Evolutionary conservation across 2,888 invertebrate genomes (phyloP), one percentile per base, ranked within the genome.

Genomic region (Aspidiotus rigidus): DNA sequence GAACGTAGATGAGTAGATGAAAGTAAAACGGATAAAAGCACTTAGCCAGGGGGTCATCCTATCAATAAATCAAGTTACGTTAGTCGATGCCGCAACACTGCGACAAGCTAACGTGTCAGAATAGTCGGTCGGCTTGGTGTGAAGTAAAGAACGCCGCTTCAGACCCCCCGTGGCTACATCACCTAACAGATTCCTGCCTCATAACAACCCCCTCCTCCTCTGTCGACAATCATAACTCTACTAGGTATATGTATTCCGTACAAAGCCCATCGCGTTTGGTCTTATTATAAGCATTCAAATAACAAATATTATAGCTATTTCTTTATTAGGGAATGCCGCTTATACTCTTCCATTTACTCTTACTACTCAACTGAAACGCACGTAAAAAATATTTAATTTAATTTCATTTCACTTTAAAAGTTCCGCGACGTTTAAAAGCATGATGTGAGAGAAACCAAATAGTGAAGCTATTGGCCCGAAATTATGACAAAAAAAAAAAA

Each of bases 131-230:
- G 70, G 69, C 70, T 71, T 64, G 70, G 71, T 69, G 71, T 71
- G 71, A 71, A 71, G 71, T 70, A 71, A 71, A 71, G 71, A 69
- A 71, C 64, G 71, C 71, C 71, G 71, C 70, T 62, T 57, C 53
- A 62, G 69, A 62, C 62, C 70, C 66, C 42, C 66, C 66, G 66
- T 66, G 66, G 66, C 66, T 66, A 66, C 66, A 66, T 66, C 66
- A 63, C 63, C 63, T 53, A 63, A 49, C 49, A 63, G 63, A 63
- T 66, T 59, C 66, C 66, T 59, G 56, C 16, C 55, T 64, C 57
- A 54, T 57, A 41, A 39, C 64, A 10, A 56, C 59, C 59, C 39
- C 59, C 16, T 28, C 59, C 39, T 10, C 28, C 39, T 13, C 17
- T 39, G 39, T 28, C 16, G 28, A 59, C 59, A 39, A 59, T 28